Base-by-base conservation (phyloP, 64 coral and sea anemone species). In the Stichodactyla helianthus region DNA sequence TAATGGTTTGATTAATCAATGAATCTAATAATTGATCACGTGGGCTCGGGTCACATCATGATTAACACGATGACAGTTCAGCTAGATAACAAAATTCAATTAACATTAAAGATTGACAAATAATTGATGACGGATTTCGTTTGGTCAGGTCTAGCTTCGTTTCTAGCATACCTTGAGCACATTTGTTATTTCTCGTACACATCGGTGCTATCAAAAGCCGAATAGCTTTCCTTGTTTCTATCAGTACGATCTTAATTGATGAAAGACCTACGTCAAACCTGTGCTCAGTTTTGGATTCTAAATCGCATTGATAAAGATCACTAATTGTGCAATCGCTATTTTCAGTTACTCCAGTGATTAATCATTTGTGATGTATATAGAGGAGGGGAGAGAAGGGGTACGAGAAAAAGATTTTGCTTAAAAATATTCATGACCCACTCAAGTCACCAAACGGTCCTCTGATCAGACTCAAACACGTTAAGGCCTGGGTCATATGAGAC, bases 1-100 rank as follows among this genome's bases (percentile, higher is more conserved):
- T 74, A 74, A 74, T 74, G 68, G 27, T n/a, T n/a, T 26, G 68
- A 74, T 74, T 74, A 74, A 74, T 74, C 68, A 74, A 74, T 74
- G 68, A 74, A 74, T 74, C 25, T 74, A 27, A 31, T 74, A 74
- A 74, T 74, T 74, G 25, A 74, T 74, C 68, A 74, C 68, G 68
- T 23, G 27, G 68, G 68, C 27, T 31, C 22, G 27, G 68, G 68
- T 74, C 68, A 31, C 11, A 74, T 74, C 17, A 11, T 74, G 68
- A 74, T 74, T 27, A 31, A 31, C 25, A 74, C 27, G 68, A 74
- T 74, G 68, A 74, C 68, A 74, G 27, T 74, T 31, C n/a, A 26
- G 23, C 68, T 23, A 19, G 68, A 74, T 74, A 74, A 74, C 68
- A 74, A 74, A 74, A 74, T 74, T 74, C 68, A 74, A 74, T 74